Conservation (phyloP, 2,888 invertebrate species). For the Archips crataeganus region DNA sequence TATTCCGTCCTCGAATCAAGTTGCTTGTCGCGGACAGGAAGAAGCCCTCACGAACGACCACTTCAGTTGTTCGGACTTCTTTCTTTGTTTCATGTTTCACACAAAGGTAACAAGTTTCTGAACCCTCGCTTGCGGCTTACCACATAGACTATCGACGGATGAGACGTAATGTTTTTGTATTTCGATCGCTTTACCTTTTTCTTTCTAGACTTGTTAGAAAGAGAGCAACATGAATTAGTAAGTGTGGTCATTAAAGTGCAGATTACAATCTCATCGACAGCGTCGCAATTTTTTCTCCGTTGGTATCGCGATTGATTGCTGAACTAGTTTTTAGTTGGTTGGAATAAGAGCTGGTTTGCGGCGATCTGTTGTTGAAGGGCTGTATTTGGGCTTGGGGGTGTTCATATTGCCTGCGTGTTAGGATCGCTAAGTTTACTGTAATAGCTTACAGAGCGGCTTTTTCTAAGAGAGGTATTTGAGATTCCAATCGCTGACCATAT, state of each 20-base stretch:
- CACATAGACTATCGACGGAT: background rate
- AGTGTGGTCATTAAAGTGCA: background rate
- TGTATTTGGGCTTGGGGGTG: background rate
- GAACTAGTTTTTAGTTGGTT: background rate
- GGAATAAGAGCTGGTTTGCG: background rate
- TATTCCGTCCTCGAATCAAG: background rate
- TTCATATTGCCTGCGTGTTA: background rate
- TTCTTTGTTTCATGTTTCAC: conserved; percentile 4
- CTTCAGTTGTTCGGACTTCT: background rate
- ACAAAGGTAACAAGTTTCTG: background rate
- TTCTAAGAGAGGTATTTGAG: too few species aligned
- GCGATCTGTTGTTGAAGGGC: background rate
- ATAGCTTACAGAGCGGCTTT: too few species aligned
- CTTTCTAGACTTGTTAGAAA: background rate
- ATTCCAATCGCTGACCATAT: too few species aligned
- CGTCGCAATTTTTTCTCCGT: background rate
- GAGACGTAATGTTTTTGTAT: background rate
- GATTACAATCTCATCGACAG: conserved; percentile 1
- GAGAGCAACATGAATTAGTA: conserved; percentile 43
- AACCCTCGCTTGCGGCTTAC: background rate
- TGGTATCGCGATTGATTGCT: background rate
- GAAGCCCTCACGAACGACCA: background rate
- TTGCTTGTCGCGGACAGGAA: background rate
- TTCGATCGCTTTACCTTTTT: background rate
- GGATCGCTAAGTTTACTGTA: background rate